These are phyloP conservation scores for Myotis brandtii DNA, from an alignment of 2,113 vertebrate species.

Conservation along the genomic window DNA sequence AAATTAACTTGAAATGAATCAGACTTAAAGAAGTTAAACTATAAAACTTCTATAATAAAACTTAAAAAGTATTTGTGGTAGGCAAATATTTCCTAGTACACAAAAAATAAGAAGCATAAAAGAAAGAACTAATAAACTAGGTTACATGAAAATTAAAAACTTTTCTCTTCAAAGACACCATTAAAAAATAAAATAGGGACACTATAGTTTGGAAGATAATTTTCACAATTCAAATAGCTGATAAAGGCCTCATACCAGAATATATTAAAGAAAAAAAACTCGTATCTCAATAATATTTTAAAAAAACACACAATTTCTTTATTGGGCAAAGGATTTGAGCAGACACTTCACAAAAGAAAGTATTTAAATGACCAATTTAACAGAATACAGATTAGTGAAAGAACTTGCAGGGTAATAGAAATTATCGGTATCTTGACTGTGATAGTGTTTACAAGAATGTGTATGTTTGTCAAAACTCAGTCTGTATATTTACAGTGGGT, in stretches of 20 bases:
- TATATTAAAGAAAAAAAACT: background rate
- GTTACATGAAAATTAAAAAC: slow-evolving; percentile 12
- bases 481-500: background rate
- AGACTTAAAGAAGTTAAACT: background rate
- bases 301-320: background rate
- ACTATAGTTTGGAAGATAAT: background rate
- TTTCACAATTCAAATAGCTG: slow-evolving; percentile 28
- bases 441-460: background rate
- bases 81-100: background rate
- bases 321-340: background rate
- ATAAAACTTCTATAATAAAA: background rate
- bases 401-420: background rate
- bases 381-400: background rate
- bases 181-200: background rate
- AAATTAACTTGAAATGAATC: background rate
- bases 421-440: background rate
- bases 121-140: background rate
- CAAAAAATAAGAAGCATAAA: background rate
- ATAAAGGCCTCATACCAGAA: background rate
- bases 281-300: background rate
- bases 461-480: background rate
- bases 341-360: background rate
- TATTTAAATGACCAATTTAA: background rate
- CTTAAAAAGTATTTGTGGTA: background rate
- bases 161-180: background rate